Evolutionary conservation across 2,888 invertebrate species (phyloP).

Genomic region (Drosophila tripunctata): DNA sequence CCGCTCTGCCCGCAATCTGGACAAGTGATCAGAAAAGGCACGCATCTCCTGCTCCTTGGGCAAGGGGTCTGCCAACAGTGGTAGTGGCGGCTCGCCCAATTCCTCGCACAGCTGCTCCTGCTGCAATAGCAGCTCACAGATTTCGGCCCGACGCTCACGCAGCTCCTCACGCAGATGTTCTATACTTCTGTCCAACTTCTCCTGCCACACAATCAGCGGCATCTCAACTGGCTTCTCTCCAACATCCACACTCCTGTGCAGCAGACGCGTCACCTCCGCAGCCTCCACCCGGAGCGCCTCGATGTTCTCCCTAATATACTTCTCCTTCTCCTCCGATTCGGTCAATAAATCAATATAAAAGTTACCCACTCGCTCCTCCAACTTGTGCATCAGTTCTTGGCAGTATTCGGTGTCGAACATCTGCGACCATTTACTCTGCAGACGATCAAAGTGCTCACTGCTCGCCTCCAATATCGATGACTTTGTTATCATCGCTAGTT

Average conservation of each 20-base stretch:
- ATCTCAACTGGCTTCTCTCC: slow-evolving; percentile 69
- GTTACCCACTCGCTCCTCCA: slow-evolving; percentile 84
- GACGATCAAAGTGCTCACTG: slow-evolving; percentile 58
- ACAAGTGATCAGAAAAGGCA: slow-evolving; percentile 86
- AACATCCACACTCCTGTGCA: slow-evolving; percentile 74
- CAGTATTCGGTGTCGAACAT: slow-evolving; percentile 78
- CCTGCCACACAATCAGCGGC: slow-evolving; percentile 85
- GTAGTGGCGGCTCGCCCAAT: slow-evolving; percentile 75
- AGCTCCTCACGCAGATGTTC: slow-evolving; percentile 86
- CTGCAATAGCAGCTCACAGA: slow-evolving; percentile 85
- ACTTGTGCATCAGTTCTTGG: slow-evolving; percentile 68
- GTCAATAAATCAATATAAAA: slow-evolving; percentile 87
- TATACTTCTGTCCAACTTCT: slow-evolving; percentile 87
- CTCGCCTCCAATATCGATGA: slow-evolving; percentile 69
- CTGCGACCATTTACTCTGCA: slow-evolving; percentile 75
- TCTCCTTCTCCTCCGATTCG: slow-evolving; percentile 86
- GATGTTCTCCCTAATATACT: slow-evolving; percentile 86
- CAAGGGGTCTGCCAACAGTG: slow-evolving; percentile 84
- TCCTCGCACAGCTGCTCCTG: slow-evolving; percentile 82
- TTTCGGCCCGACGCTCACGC: slow-evolving; percentile 84
- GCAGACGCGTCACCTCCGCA: slow-evolving; percentile 70
- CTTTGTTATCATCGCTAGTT: slow-evolving; percentile 39
- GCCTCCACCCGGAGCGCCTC: slow-evolving; percentile 79
- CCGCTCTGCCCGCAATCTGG: slow-evolving; percentile 87
- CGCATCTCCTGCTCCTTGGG: slow-evolving; percentile 87